A percentile compares a stretch with the other conserved stretches of the same genome.
Evolutionary conservation across 92 coral and sea anemone genomes (phyloP).

Genomic region (Diadumene lineata): DNA sequence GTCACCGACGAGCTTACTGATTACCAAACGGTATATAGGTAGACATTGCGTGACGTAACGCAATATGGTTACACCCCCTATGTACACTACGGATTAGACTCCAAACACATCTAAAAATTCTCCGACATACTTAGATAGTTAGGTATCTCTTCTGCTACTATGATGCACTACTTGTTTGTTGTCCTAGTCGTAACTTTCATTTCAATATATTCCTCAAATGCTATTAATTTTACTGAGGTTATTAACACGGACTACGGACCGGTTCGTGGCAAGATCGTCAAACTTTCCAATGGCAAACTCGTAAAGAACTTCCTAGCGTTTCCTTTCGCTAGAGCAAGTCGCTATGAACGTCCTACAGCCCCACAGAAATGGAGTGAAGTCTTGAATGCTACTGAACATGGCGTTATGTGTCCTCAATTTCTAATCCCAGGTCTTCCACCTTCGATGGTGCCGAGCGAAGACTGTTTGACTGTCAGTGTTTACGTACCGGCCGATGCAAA

Average conservation of each 20-base stretch:
- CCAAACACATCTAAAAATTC: no score
- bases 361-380: conserved; percentile 9
- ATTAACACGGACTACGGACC: conserved; percentile 21
- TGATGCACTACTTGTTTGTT: no score
- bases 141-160: no score
- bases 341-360: conserved; percentile 12
- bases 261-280: conserved; percentile 4
- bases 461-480: conserved; percentile 12
- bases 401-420: conserved; percentile 18
- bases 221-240: conserved; percentile 2
- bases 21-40: no score
- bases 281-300: not conserved
- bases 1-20: no score
- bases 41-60: no score
- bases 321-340: conserved; percentile 13
- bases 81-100: no score
- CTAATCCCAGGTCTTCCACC: conserved; percentile 20
- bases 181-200: no score
- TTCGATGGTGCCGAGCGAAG: conserved; percentile 14
- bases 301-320: conserved; percentile 4
- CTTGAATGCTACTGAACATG: conserved; percentile 15
- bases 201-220: not conserved
- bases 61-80: no score
- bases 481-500: conserved; percentile 7
- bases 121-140: no score